phyloP scores from a whole-genome alignment of 2,888 invertebrate genomes.

The Rambutsinella grinnellia region DNA sequence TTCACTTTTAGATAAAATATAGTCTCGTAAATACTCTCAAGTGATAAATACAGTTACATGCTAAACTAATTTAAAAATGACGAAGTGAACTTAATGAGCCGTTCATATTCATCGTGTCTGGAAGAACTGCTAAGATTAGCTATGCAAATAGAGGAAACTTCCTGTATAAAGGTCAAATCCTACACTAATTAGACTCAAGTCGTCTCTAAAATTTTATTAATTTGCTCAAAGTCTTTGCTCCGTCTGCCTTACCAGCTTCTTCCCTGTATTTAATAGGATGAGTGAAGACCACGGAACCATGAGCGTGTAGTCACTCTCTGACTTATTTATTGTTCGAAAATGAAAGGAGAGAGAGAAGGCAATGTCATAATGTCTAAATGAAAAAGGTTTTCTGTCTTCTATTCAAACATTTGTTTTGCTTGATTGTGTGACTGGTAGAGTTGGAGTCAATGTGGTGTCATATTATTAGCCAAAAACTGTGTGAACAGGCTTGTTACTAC shows the following conservation, averaged over 20 bases:
- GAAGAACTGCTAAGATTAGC: slow-evolving; percentile 24
- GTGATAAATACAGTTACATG: no score
- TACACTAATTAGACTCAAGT: slow-evolving; percentile 48
- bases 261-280: slow-evolving; percentile 36
- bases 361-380: no score
- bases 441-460: slow-evolving; percentile 25
- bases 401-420: slow-evolving; percentile 31
- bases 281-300: slow-evolving; percentile 43
- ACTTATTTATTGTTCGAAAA: no score
- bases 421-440: no score
- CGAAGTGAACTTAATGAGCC: slow-evolving; percentile 42
- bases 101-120: slow-evolving; percentile 32
- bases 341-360: no score
- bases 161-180: slow-evolving; percentile 56
- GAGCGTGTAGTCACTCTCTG: no score
- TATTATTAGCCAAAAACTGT: slow-evolving; percentile 15
- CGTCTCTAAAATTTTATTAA: slow-evolving; percentile 57
- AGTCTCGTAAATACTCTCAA: no score
- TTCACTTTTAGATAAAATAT: no score
- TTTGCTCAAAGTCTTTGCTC: slow-evolving; percentile 43
- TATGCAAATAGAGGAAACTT: no score
- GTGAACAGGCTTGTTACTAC: not conserved
- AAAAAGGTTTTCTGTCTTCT: slow-evolving; percentile 21
- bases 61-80: slow-evolving; percentile 42
- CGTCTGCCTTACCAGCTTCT: slow-evolving; percentile 22